Evolutionary conservation across 2,888 invertebrate species (phyloP), one percentile per base, ranked within the genome.

Genomic region (Anagyrus pseudococci): DNA sequence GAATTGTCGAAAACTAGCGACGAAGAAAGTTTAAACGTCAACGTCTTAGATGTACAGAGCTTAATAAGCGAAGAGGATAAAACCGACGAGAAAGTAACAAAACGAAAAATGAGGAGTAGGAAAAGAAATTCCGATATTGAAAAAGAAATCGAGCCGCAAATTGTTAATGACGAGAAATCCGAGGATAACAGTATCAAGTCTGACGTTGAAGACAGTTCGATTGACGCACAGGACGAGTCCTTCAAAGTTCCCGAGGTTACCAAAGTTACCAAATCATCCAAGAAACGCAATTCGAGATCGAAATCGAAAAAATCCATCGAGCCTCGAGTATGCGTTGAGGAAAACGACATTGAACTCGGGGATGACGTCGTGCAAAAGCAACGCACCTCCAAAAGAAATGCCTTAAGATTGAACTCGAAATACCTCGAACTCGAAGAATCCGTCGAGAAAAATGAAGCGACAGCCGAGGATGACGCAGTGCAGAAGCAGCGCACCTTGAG

Each of bases 201-300:
- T n/a, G 43, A 17, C 43, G 23, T 7, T 47, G 47, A 49, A 29
- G 7, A 10, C 8, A 10, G n/a, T 13, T 17, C 53, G 10, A 17
- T 41, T 3, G 17, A 7, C 10, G 6, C 17, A n/a, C n/a, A n/a
- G 10, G 52, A 59, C 7, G 74, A 76, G 17, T 69, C 68, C 1
- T 76, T 75, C 37, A 77, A 77, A 62, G 46, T 75, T 50, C 77
- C 77, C 0, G 72, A 75, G 53, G 57, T 64, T 4, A 70, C 68
- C 0, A 72, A 75, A 25, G 43, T 71, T 22, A 7, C 68, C 13
- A 71, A 71, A 26, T 66, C 62, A 7, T 64, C 68, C 3, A 75
- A 71, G 46, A 76, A 73, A 58, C 66, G 74, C 6, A 60, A 41
- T 0, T 62, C 69, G 0, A 75, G 70, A 46, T 71, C 69, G 26